These are phyloP conservation scores for zebrafish (Danio rerio) DNA, from an alignment of 2,113 vertebrate species.

Conservation along the genomic window DNA sequence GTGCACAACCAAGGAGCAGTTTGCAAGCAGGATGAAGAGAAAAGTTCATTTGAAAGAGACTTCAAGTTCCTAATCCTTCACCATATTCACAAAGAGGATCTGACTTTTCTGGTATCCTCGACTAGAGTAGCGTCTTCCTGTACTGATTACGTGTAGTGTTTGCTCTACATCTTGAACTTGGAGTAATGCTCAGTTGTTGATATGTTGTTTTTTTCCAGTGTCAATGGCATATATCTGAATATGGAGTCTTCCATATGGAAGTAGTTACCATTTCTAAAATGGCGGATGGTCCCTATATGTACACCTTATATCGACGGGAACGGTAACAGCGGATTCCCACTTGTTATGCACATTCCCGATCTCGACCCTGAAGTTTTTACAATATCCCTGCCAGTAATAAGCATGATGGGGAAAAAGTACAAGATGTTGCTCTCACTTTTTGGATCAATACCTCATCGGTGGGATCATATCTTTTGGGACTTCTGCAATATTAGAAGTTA, in stretches of 20 bases:
- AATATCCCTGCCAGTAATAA: conserved; percentile 9
- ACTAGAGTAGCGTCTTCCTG: conserved; percentile 55
- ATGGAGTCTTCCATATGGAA: conserved; percentile 9
- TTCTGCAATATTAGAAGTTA: conserved; percentile 24
- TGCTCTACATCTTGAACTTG: conserved; percentile 24
- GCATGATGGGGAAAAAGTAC: neutral
- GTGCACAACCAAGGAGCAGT: neutral
- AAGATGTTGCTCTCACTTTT: conserved; percentile 21
- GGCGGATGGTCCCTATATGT: neutral
- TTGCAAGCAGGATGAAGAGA: neutral
- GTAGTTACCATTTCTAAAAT: neutral
- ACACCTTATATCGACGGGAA: neutral
- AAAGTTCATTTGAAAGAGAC: neutral
- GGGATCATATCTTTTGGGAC: conserved; percentile 10
- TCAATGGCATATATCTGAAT: neutral
- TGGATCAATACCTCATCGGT: conserved; percentile 47
- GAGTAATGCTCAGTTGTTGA: neutral
- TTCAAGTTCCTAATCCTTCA: neutral
- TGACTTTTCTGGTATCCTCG: conserved; percentile 7
- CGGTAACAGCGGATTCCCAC: neutral
- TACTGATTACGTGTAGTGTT: conserved; percentile 33
- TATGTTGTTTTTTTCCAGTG: conserved; percentile 4
- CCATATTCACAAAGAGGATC: neutral
- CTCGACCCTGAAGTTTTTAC: conserved; percentile 2
- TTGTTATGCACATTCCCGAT: conserved; percentile 17